Percentiles rank a stretch among this genome's conserved stretches.
These are phyloP conservation scores for Metallyticus violacea DNA, from an alignment of 2,888 invertebrate genomes.

Conservation along the genomic window DNA sequence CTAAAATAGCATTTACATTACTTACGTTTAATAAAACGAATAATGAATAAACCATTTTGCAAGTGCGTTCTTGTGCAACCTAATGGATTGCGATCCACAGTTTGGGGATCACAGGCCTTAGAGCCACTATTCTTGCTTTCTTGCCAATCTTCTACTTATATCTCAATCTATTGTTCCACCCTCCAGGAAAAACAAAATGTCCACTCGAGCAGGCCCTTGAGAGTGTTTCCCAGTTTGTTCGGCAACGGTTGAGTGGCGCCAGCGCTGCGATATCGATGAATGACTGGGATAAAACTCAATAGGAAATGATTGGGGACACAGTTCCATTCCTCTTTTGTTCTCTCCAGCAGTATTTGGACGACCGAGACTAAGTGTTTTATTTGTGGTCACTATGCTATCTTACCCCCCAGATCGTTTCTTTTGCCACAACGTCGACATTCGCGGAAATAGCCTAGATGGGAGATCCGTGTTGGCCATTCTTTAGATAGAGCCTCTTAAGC, in stretches of 20 bases:
- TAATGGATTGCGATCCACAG: background rate
- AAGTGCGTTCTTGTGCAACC: too few species aligned
- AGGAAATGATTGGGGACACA: constrained; percentile 10
- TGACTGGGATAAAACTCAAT: constrained; percentile 9
- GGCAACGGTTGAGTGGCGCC: constrained; percentile 17
- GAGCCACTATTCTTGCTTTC: background rate
- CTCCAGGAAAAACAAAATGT: background rate
- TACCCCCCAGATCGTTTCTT: background rate
- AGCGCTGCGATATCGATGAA: constrained; percentile 12
- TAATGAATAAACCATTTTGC: too few species aligned
- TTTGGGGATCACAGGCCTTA: background rate
- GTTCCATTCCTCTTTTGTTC: background rate
- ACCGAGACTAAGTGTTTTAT: constrained; percentile 1
- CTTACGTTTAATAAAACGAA: too few species aligned
- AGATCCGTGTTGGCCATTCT: background rate
- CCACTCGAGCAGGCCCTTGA: background rate
- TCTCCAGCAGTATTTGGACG: background rate
- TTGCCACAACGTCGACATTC: background rate
- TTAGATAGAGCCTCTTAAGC: background rate
- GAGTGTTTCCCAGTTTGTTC: constrained; percentile 15
- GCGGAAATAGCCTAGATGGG: background rate
- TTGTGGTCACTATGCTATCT: constrained; percentile 10
- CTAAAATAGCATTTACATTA: too few species aligned
- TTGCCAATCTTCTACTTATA: background rate
- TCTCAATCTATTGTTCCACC: background rate